Conservation (phyloP, 2,888 invertebrate species). For the Mythimna vitellina region DNA sequence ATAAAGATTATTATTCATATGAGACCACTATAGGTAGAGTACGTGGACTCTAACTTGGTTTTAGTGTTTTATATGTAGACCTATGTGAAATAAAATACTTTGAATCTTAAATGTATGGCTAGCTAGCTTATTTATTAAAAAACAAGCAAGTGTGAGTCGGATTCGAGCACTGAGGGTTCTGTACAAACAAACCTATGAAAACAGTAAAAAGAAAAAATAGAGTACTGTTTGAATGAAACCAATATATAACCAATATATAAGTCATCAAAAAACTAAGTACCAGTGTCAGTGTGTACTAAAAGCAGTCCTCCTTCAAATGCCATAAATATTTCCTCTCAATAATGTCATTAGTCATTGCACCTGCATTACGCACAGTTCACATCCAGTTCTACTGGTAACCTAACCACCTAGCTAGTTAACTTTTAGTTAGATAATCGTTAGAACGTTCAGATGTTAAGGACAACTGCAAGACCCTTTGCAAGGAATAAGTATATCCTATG, state of each 20-base stretch:
- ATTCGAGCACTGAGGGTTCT: too few species aligned
- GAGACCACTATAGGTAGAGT: too few species aligned
- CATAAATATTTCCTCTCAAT: conserved; percentile 18
- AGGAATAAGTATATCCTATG: conserved; percentile 66
- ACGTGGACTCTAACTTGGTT: too few species aligned
- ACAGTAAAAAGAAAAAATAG: too few species aligned
- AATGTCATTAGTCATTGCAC: conserved; percentile 10
- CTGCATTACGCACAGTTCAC: conserved; percentile 14
- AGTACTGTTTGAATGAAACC: too few species aligned
- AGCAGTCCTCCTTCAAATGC: conserved; percentile 27
- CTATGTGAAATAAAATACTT: too few species aligned
- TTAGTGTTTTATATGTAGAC: too few species aligned
- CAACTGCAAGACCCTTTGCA: conserved; percentile 79
- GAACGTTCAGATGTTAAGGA: conserved; percentile 80
- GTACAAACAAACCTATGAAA: too few species aligned
- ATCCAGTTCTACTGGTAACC: conserved; percentile 43
- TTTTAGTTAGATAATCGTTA: conserved; percentile 64
- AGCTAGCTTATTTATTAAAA: too few species aligned
- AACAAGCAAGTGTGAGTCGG: too few species aligned
- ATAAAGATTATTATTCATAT: too few species aligned
- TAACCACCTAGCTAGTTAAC: conserved; percentile 27
- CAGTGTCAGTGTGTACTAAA: not conserved
- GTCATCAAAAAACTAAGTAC: not conserved
- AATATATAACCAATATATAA: not conserved
- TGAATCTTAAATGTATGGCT: too few species aligned